These are phyloP conservation scores for Phyllotreta striolata DNA, from an alignment of 2,888 invertebrate species.

Conservation along the genomic window DNA sequence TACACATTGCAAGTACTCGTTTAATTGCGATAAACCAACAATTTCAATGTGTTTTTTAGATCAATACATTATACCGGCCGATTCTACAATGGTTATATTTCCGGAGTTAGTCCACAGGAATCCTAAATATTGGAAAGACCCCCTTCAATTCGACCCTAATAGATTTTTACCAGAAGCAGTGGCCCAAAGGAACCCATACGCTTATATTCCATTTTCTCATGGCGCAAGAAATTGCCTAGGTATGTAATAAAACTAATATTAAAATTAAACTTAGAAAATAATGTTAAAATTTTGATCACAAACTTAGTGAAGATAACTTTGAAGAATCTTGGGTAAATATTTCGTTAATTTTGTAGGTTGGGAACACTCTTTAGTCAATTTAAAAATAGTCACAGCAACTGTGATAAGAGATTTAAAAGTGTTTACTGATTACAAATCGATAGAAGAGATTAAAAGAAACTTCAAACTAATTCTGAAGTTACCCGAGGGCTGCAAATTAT, in stretches of 20 bases:
- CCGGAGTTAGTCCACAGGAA: neutral
- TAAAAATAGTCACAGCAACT: too few relatives aligned
- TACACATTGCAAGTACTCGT: too few relatives aligned
- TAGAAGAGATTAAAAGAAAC: too few relatives aligned
- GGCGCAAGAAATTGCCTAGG: slow-evolving; percentile 13
- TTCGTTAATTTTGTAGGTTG: neutral
- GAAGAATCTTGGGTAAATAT: neutral
- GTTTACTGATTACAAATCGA: too few relatives aligned
- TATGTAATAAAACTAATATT: neutral
- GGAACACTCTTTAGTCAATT: too few relatives aligned
- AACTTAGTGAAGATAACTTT: too few relatives aligned
- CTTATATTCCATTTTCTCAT: slow-evolving; percentile 5
- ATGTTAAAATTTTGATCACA: too few relatives aligned
- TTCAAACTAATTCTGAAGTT: too few relatives aligned
- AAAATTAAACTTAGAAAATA: too few relatives aligned
- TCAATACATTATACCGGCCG: slow-evolving; percentile 1
- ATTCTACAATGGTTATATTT: slow-evolving; percentile 2
- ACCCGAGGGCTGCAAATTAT: too few relatives aligned
- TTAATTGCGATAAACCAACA: too few relatives aligned
- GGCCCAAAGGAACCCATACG: neutral
- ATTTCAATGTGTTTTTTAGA: neutral
- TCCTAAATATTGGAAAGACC: slow-evolving; percentile 9
- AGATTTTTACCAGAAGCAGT: slow-evolving; percentile 13
- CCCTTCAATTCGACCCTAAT: slow-evolving; percentile 9
- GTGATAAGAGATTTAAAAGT: too few relatives aligned